Percentiles rank a stretch among this genome's conserved stretches.
Conservation (phyloP, 2,888 invertebrate genomes). For the Kryphioiulus occultus region DNA sequence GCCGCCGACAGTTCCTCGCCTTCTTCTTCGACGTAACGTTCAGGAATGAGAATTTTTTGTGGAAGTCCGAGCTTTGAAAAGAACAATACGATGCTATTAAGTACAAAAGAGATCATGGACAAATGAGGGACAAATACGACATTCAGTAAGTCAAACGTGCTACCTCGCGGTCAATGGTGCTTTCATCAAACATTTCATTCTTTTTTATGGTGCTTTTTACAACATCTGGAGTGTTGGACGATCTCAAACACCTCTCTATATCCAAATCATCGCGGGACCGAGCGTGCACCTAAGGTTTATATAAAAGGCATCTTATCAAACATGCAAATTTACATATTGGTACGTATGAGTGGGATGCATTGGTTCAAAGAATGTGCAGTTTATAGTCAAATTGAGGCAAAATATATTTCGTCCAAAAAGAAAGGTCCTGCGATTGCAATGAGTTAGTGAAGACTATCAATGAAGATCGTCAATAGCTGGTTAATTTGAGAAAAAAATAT, state of each 20-base stretch:
- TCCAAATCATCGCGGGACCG: conserved; percentile 67
- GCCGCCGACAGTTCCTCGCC: conserved; percentile 84
- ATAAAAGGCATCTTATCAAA: neutral
- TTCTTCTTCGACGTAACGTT: conserved; percentile 88
- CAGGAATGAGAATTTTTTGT: conserved; percentile 89
- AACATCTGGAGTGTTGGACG: conserved; percentile 77
- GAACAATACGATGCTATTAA: conserved; percentile 56
- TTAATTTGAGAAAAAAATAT: neutral
- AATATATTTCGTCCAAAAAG: no score
- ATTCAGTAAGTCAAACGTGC: conserved; percentile 49
- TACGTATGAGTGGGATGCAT: neutral
- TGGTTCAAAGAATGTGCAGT: neutral
- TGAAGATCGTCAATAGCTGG: neutral
- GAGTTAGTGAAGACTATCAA: no score
- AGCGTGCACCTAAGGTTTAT: conserved; percentile 54
- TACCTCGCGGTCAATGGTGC: conserved; percentile 77
- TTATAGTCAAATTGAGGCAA: neutral
- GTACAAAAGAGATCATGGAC: neutral
- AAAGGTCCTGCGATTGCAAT: no score
- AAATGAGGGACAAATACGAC: conserved; percentile 1
- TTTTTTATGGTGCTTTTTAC: conserved; percentile 80
- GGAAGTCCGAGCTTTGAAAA: conserved; percentile 76
- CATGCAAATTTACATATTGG: neutral
- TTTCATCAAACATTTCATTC: conserved; percentile 73
- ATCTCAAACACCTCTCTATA: conserved; percentile 83